A percentile compares a stretch with the other conserved stretches of the same genome.
Evolutionary conservation across 2,888 invertebrate species (phyloP).

Genomic region (Drosophila conformis): DNA sequence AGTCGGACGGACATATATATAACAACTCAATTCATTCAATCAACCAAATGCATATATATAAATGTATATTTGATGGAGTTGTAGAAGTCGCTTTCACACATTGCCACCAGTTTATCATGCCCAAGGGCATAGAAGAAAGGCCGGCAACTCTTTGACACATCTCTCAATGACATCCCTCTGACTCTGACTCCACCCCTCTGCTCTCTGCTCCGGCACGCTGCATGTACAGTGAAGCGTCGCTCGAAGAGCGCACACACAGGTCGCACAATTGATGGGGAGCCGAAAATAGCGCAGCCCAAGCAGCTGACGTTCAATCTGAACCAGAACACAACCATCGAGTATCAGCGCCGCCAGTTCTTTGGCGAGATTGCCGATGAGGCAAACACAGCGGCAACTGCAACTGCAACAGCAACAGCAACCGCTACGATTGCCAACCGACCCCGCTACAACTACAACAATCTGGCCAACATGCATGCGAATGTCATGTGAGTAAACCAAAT

Average conservation of each 20-base stretch:
- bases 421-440: constrained; percentile 37
- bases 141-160: constrained; percentile 23
- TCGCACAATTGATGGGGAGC: constrained; percentile 77
- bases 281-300: constrained; percentile 84
- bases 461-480: constrained; percentile 84
- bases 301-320: constrained; percentile 84
- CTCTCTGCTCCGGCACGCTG: not conserved
- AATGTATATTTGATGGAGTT: not conserved
- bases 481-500: constrained; percentile 81
- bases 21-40: not conserved
- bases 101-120: no score
- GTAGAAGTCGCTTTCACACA: not conserved
- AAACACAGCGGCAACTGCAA: constrained; percentile 35
- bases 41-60: not conserved
- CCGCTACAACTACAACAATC: constrained; percentile 80
- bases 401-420: constrained; percentile 7
- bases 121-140: not conserved
- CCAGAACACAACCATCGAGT: constrained; percentile 84
- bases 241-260: constrained; percentile 85
- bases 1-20: not conserved
- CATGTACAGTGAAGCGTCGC: constrained; percentile 83
- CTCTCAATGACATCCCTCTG: constrained; percentile 5
- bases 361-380: constrained; percentile 73
- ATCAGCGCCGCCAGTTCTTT: constrained; percentile 83
- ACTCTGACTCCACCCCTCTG: no score